phyloP scores from a whole-genome alignment of 2,888 invertebrate genomes.

The Drosophila atripex region DNA sequence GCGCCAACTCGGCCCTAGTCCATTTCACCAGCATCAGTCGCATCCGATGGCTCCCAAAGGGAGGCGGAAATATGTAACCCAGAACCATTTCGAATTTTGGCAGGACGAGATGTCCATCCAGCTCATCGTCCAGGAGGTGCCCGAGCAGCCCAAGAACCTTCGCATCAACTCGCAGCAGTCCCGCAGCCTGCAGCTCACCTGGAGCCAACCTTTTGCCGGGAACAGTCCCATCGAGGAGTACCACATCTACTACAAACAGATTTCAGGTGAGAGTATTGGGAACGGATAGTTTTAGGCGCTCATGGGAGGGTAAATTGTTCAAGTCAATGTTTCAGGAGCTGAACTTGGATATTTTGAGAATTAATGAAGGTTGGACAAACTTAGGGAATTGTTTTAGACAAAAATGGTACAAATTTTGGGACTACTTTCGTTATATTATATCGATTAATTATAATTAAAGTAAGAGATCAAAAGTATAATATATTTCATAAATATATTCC shows the following conservation, averaged over 20 bases:
- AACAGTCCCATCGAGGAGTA: conserved; percentile 95
- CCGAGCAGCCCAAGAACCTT: conserved; percentile 94
- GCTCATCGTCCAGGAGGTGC: conserved; percentile 95
- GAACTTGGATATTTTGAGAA: not conserved
- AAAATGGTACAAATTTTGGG: not conserved
- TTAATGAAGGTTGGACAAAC: not conserved
- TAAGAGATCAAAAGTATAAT: too few species aligned
- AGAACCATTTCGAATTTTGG: conserved; percentile 7
- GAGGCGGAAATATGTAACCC: conserved; percentile 26
- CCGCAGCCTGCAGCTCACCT: conserved; percentile 92
- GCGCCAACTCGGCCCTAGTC: conserved; percentile 34
- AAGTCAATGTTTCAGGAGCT: not conserved
- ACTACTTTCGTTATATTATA: too few species aligned
- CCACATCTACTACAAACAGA: conserved; percentile 94
- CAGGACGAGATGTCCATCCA: conserved; percentile 94
- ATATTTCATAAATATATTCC: too few species aligned
- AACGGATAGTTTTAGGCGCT: not conserved
- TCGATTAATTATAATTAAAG: too few species aligned
- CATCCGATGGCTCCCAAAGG: conserved; percentile 9
- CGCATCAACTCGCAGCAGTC: conserved; percentile 93
- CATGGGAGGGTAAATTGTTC: not conserved
- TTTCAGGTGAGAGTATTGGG: conserved; percentile 84
- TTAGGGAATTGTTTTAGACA: not conserved
- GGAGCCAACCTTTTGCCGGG: conserved; percentile 95
- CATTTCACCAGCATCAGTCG: conserved; percentile 5